Evolutionary conservation across 2,113 vertebrate species (phyloP).

Genomic region (human): DNA sequence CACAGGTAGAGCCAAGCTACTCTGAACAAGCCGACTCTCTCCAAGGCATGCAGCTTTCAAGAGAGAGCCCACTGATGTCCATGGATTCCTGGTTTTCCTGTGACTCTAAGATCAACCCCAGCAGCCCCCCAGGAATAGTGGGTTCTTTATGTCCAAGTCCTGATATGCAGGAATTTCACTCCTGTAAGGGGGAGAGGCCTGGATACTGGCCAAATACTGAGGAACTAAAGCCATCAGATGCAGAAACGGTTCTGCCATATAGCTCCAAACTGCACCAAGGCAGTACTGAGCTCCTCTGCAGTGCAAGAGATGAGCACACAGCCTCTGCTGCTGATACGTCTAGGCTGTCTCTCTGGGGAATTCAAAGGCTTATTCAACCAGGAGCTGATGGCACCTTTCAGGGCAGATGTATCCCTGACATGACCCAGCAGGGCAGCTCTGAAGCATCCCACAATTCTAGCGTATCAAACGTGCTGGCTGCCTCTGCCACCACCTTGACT

Average conservation of each 20-base stretch:
- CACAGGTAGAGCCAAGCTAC: slow-evolving; percentile 16
- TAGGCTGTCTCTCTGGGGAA: slow-evolving; percentile 42
- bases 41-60: not conserved
- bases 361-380: not conserved
- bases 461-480: not conserved
- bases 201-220: slow-evolving; percentile 72
- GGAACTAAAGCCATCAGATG: slow-evolving; percentile 73
- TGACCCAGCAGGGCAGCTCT: not conserved
- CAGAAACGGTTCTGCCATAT: slow-evolving; percentile 73
- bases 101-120: slow-evolving; percentile 78
- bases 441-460: slow-evolving; percentile 25
- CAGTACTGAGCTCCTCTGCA: slow-evolving; percentile 48
- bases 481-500: slow-evolving; percentile 44
- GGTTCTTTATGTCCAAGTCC: slow-evolving; percentile 78
- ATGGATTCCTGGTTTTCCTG: slow-evolving; percentile 88
- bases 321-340: slow-evolving; percentile 63
- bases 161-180: slow-evolving; percentile 65
- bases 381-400: not conserved
- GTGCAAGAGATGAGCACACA: not conserved
- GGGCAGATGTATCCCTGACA: not conserved
- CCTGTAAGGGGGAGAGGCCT: slow-evolving; percentile 54
- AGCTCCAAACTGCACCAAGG: slow-evolving; percentile 61
- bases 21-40: slow-evolving; percentile 3
- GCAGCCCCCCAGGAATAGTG: slow-evolving; percentile 78
- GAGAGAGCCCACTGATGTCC: slow-evolving; percentile 79